Percentiles rank a stretch among this genome's conserved stretches.
phyloP scores from a whole-genome alignment of 1,140 invertebrate species.

The Nylanderia fulva region DNA sequence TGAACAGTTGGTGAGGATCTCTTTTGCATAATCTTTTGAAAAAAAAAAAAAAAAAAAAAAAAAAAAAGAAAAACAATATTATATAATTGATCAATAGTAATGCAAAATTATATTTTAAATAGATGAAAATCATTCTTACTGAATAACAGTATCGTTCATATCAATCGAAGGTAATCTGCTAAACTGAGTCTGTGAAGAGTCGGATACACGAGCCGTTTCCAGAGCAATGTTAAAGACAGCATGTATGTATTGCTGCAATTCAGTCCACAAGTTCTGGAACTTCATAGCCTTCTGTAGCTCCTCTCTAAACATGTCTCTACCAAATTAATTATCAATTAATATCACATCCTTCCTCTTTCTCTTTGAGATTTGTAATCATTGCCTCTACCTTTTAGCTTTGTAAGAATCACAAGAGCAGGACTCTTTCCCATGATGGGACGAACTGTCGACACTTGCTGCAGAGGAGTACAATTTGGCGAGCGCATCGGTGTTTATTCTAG shows the following conservation, averaged over 20 bases:
- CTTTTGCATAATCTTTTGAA: constrained; percentile 87
- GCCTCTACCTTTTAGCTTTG: constrained; percentile 78
- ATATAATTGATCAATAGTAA: not conserved
- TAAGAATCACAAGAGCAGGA: constrained; percentile 78
- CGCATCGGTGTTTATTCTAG: not conserved
- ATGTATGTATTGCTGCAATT: constrained; percentile 86
- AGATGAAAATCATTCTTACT: constrained; percentile 71
- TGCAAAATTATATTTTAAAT: not conserved
- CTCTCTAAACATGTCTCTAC: constrained; percentile 82
- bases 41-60: too few relatives aligned
- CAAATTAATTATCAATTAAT: constrained; percentile 21
- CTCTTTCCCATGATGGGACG: constrained; percentile 59
- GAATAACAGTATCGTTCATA: constrained; percentile 76
- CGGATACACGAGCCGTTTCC: constrained; percentile 77
- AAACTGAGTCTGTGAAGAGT: constrained; percentile 73
- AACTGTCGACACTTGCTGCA: constrained; percentile 14
- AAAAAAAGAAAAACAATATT: constrained; percentile 44
- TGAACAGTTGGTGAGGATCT: constrained; percentile 88
- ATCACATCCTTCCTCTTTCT: constrained; percentile 34
- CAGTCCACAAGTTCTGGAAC: constrained; percentile 86
- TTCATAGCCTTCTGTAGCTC: constrained; percentile 86
- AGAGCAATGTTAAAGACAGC: constrained; percentile 85
- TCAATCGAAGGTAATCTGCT: constrained; percentile 72
- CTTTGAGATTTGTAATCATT: constrained; percentile 69
- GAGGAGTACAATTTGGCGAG: constrained; percentile 27